These are phyloP conservation scores for Eospalax fontanierii DNA, from an alignment of 2,797 vertebrate species.

Conservation along the genomic window DNA sequence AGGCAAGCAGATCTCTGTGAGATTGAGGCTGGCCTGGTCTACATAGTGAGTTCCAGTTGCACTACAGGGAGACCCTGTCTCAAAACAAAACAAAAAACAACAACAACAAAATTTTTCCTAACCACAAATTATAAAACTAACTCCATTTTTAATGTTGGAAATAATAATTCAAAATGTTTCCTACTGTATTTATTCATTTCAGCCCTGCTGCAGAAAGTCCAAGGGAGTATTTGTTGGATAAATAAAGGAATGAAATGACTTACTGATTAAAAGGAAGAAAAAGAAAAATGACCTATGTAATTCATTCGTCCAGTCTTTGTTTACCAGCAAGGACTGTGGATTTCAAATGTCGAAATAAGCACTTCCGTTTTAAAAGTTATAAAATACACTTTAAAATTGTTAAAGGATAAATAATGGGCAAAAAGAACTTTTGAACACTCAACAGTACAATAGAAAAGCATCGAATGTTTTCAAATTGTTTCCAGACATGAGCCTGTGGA, in stretches of 20 bases:
- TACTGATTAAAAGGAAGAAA: slow-evolving; percentile 34
- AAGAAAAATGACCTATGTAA: not conserved
- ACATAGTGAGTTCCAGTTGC: too few relatives aligned
- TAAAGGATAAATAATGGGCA: not conserved
- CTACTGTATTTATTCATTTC: not conserved
- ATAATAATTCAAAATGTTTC: not conserved
- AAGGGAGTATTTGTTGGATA: not conserved
- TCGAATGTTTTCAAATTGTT: slow-evolving; percentile 49
- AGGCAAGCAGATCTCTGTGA: too few relatives aligned
- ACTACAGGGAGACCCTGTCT: too few relatives aligned
- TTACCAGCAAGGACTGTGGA: not conserved
- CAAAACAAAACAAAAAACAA: too few relatives aligned
- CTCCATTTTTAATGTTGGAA: slow-evolving; percentile 17
- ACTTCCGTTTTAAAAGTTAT: slow-evolving; percentile 35
- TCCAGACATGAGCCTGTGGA: slow-evolving; percentile 29
- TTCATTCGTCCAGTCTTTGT: not conserved
- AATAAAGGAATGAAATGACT: slow-evolving; percentile 23
- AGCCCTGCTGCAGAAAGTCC: not conserved
- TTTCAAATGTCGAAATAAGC: slow-evolving; percentile 41
- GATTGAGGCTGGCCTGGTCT: too few relatives aligned
- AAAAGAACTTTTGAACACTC: not conserved
- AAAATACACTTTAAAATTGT: not conserved
- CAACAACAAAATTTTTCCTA: not conserved
- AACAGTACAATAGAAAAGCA: slow-evolving; percentile 11
- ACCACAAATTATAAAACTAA: slow-evolving; percentile 22